These are phyloP conservation scores for Oenanthe oenanthe DNA, from an alignment of 2,113 vertebrate genomes.

Conservation along the genomic window DNA sequence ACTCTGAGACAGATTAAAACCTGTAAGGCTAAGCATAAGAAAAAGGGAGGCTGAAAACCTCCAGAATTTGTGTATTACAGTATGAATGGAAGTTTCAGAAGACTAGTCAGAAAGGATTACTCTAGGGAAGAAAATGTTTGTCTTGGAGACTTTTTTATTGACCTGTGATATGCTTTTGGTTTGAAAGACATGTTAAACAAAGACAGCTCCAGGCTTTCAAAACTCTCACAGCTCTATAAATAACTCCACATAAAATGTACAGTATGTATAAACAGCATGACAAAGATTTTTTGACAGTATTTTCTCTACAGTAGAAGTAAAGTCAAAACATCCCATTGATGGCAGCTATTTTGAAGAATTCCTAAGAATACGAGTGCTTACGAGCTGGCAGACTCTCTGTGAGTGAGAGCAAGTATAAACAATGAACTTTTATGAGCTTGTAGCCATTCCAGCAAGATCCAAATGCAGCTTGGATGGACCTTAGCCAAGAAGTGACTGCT, in stretches of 20 bases:
- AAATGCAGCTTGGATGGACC: constrained; percentile 42
- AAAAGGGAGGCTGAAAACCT: neutral
- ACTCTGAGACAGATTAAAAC: neutral
- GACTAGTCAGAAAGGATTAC: neutral
- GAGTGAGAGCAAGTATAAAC: constrained; percentile 6
- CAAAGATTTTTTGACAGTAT: constrained; percentile 48
- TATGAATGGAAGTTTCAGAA: neutral
- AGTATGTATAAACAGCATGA: constrained; percentile 35
- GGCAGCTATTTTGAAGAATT: constrained; percentile 37
- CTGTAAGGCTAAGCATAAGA: neutral
- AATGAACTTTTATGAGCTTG: constrained; percentile 49
- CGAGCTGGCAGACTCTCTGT: neutral
- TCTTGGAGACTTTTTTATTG: constrained; percentile 40
- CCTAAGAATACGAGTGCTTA: neutral
- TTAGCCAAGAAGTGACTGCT: constrained; percentile 52
- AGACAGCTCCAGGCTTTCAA: constrained; percentile 27
- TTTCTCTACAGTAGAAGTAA: constrained; percentile 23
- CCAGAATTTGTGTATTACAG: neutral
- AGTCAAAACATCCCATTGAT: constrained; percentile 48
- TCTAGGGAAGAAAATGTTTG: constrained; percentile 19
- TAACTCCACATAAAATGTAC: constrained; percentile 35
- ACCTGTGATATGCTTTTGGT: constrained; percentile 16
- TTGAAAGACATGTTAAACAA: constrained; percentile 54
- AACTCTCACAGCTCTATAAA: constrained; percentile 32
- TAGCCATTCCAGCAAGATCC: constrained; percentile 1